These are phyloP conservation scores for Melikaiella ostensackeni DNA, from an alignment of 2,888 invertebrate species.

Conservation along the genomic window DNA sequence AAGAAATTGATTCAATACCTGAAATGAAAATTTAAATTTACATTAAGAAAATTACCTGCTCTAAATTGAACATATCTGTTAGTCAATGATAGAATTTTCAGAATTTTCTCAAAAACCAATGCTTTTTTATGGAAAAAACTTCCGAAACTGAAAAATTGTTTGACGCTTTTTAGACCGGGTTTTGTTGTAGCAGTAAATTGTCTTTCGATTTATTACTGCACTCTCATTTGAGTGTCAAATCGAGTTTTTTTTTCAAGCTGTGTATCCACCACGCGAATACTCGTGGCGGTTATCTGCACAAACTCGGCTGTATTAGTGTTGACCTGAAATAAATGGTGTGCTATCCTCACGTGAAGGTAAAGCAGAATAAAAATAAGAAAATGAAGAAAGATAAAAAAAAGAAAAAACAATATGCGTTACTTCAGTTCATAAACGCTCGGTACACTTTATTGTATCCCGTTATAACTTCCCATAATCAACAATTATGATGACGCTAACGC, in stretches of 20 bases:
- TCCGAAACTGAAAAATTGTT: not conserved
- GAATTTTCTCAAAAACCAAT: too few relatives aligned
- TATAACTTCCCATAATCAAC: slow-evolving; percentile 57
- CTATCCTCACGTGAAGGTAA: not conserved
- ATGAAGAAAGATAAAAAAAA: not conserved
- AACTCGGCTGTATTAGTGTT: slow-evolving; percentile 21
- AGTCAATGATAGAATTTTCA: too few relatives aligned
- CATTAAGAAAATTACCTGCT: too few relatives aligned
- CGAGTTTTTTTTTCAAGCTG: not conserved
- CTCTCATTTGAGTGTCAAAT: not conserved
- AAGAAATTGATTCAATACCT: too few relatives aligned
- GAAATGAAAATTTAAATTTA: too few relatives aligned
- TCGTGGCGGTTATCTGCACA: not conserved
- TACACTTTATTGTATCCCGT: too few relatives aligned
- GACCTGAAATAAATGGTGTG: slow-evolving; percentile 1
- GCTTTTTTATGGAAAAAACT: not conserved
- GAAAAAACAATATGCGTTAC: not conserved
- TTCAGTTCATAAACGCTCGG: slow-evolving; percentile 50
- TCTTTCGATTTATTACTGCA: slow-evolving; percentile 7
- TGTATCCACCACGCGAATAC: not conserved
- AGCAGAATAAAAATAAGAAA: slow-evolving; percentile 27
- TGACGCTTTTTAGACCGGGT: not conserved
- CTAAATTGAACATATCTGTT: too few relatives aligned
- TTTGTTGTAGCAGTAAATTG: not conserved
- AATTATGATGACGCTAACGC: slow-evolving; percentile 43